phyloP scores from a whole-genome alignment of 2,888 invertebrate genomes.

The Caenorhabditis sp. region DNA sequence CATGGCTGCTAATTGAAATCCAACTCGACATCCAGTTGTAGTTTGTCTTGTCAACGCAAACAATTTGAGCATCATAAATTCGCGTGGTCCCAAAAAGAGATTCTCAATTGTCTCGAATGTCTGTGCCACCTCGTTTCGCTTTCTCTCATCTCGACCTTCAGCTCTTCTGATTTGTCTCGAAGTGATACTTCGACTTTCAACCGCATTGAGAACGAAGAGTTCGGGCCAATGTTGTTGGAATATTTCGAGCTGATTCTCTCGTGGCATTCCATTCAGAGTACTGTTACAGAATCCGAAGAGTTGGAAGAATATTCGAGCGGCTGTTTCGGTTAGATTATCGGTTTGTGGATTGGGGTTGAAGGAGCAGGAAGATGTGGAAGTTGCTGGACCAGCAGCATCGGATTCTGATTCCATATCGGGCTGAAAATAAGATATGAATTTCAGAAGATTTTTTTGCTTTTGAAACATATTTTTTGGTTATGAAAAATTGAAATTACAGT shows the following conservation, averaged over 20 bases:
- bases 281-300: constrained; percentile 43
- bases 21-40: constrained; percentile 35
- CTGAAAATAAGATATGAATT: constrained; percentile 18
- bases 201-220: constrained; percentile 33
- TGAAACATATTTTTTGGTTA: no score
- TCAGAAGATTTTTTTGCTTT: not conserved
- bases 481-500: no score
- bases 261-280: constrained; percentile 34
- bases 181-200: constrained; percentile 34
- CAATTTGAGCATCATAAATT: constrained; percentile 51
- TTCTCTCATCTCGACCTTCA: constrained; percentile 10
- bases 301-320: constrained; percentile 50
- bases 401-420: constrained; percentile 40
- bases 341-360: not conserved
- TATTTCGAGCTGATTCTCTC: constrained; percentile 24
- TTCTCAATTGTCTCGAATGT: constrained; percentile 45
- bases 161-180: constrained; percentile 22
- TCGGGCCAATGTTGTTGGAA: constrained; percentile 47
- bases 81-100: constrained; percentile 48
- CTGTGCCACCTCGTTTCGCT: constrained; percentile 23
- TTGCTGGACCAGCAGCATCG: constrained; percentile 15
- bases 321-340: constrained; percentile 29
- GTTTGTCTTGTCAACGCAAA: constrained; percentile 49
- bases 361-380: not conserved
- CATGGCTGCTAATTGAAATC: constrained; percentile 55